Base-by-base conservation (phyloP, 1,140 invertebrate genomes). In the Lepeophtheirus salmonis region DNA sequence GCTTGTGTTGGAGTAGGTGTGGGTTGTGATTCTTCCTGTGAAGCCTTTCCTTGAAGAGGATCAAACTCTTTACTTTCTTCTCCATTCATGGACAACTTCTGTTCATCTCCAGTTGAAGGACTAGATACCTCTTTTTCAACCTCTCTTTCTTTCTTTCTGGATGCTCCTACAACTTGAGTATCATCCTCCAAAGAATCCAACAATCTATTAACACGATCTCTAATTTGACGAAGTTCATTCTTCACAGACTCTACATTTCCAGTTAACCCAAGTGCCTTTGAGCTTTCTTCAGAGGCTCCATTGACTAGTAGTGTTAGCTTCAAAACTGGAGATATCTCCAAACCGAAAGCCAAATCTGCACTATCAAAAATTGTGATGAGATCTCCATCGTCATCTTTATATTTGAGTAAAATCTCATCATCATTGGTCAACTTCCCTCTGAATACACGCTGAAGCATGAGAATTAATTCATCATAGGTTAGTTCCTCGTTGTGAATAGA, bases 371-470 rank as follows among this genome's bases (percentile, higher is more conserved):
- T 83, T 26, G 82, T 83, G 62, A 84, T 79, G 53, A 83, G 68
- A 70, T 84, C 82, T 60, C 79, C 80, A 77, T 84, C 82, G 81
- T 83, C 81, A 73, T 83, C 82, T 71, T 80, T 81, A 67, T 83
- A 84, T 70, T 84, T 84, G 16, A 84, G 76, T 1, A 75, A 76
- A 57, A 84, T 77, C 65, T 84, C 81, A 74, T 83, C 81, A 65
- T 74, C 77, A 21, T 74, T 75, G 41, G 69, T 74, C 3, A 84
- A 67, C 67, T 80, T 78, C 12, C 80, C 80, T 30, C 77, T 67
- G 68, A 83, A 84, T 2, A 84, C 79, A 64, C 83, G 68, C 68
- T 83, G 80, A 81, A 84, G 83, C 82, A 84, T 84, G 14, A 84
- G 70, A 41, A 84, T 75, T 16, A 84, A 67, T 70, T 84, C 82